Conservation (phyloP, 2,113 vertebrate species). For the Tylochromis polylepis region DNA sequence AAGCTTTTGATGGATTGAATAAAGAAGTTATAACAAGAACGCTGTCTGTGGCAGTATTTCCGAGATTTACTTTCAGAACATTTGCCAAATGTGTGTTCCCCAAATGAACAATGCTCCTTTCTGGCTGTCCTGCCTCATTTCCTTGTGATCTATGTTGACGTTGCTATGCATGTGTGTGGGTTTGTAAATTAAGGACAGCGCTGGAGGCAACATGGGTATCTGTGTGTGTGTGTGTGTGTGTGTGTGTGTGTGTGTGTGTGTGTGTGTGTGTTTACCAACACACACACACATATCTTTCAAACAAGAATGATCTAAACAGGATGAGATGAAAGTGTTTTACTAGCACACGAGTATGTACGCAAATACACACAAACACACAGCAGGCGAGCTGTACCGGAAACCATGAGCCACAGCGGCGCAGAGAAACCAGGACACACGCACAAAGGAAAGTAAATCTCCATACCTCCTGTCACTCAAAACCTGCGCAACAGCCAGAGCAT, state of each 20-base stretch:
- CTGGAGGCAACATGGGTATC: conserved; percentile 37
- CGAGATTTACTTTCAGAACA: conserved; percentile 33
- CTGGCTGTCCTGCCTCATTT: conserved; percentile 48
- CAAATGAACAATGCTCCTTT: conserved; percentile 44
- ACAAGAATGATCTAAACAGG: conserved; percentile 30
- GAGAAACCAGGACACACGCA: conserved; percentile 21
- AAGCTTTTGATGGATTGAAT: conserved; percentile 13
- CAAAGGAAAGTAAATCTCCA: neutral
- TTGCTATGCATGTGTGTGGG: conserved; percentile 38
- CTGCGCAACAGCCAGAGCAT: neutral
- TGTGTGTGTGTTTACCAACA: conserved; percentile 5
- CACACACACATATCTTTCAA: neutral
- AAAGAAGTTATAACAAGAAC: conserved; percentile 1
- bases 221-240: neutral
- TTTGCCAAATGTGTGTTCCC: conserved; percentile 44
- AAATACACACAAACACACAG: neutral
- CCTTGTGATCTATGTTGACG: conserved; percentile 39
- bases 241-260: neutral
- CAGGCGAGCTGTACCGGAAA: neutral
- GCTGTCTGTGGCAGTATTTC: conserved; percentile 4
- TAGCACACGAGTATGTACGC: neutral
- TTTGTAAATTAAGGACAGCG: conserved; percentile 59
- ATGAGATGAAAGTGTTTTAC: conserved; percentile 46
- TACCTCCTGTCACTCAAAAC: neutral
- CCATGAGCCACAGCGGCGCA: neutral